A percentile compares a stretch with the other conserved stretches of the same genome.
These are phyloP conservation scores for Thumatha senex DNA, from an alignment of 2,888 invertebrate genomes.

Conservation along the genomic window DNA sequence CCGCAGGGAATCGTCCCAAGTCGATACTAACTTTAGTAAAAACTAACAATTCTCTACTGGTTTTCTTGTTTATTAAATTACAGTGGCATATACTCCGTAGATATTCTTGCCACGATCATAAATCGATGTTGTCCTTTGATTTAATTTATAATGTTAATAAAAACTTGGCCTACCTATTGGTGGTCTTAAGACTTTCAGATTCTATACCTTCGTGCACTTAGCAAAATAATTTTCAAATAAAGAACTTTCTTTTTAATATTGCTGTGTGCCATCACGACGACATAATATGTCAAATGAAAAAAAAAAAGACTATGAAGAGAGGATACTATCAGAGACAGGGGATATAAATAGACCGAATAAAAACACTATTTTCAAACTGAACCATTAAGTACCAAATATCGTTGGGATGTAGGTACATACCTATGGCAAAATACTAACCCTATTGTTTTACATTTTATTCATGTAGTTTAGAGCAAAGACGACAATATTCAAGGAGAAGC, in stretches of 20 bases:
- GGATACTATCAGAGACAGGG: too few species aligned
- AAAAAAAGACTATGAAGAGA: too few species aligned
- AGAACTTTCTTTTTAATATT: not conserved
- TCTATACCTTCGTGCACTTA: slow-evolving; percentile 7
- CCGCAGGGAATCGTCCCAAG: slow-evolving; percentile 61
- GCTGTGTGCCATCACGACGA: too few species aligned
- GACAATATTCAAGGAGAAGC: too few species aligned
- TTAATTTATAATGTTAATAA: slow-evolving; percentile 29
- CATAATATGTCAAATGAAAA: too few species aligned
- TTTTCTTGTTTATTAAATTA: slow-evolving; percentile 58
- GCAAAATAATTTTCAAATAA: slow-evolving; percentile 3
- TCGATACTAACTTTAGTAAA: slow-evolving; percentile 53
- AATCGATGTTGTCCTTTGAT: slow-evolving; percentile 38
- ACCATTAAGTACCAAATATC: too few species aligned
- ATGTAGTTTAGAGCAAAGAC: too few species aligned
- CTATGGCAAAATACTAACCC: too few species aligned
- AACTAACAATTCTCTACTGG: slow-evolving; percentile 55
- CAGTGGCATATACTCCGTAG: slow-evolving; percentile 42
- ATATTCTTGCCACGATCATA: slow-evolving; percentile 41
- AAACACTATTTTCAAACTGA: too few species aligned
- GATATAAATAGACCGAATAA: too few species aligned
- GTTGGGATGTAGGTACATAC: too few species aligned
- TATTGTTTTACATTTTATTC: too few species aligned
- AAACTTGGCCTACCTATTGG: slow-evolving; percentile 16
- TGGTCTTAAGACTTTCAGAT: slow-evolving; percentile 7